These are phyloP conservation scores for Drosophila cognata DNA, from an alignment of 2,888 invertebrate genomes.

Conservation along the genomic window DNA sequence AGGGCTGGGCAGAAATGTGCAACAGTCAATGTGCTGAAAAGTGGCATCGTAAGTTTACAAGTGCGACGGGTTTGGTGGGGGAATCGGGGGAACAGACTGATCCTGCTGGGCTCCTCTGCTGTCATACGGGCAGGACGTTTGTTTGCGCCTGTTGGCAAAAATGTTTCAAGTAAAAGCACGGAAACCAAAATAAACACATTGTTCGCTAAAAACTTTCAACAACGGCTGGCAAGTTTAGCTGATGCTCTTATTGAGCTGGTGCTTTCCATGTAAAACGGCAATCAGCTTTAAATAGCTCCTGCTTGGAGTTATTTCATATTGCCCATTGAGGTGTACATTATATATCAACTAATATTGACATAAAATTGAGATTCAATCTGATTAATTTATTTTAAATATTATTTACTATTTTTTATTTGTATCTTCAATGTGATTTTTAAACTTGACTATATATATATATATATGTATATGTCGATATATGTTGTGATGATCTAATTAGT, in stretches of 20 bases:
- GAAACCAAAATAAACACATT: constrained; percentile 41
- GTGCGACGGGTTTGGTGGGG: constrained; percentile 6
- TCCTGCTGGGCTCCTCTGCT: constrained; percentile 13
- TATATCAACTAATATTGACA: neutral
- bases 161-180: constrained; percentile 52
- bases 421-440: neutral
- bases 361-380: neutral
- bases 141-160: constrained; percentile 46
- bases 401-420: neutral
- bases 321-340: too few relatives aligned
- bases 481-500: neutral
- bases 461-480: neutral
- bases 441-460: neutral
- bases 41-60: constrained; percentile 63
- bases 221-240: constrained; percentile 17
- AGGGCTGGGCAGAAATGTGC: constrained; percentile 54
- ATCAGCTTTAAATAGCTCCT: constrained; percentile 18
- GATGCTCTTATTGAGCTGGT: neutral
- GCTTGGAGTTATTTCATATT: neutral
- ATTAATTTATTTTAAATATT: neutral
- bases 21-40: constrained; percentile 73
- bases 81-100: neutral
- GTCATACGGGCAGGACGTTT: constrained; percentile 31
- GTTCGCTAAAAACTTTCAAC: constrained; percentile 48
- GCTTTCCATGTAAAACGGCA: constrained; percentile 27